Evolutionary conservation across 2,888 invertebrate genomes (phyloP), one percentile per base, ranked within the genome.

Genomic region (Trilocha varians): DNA sequence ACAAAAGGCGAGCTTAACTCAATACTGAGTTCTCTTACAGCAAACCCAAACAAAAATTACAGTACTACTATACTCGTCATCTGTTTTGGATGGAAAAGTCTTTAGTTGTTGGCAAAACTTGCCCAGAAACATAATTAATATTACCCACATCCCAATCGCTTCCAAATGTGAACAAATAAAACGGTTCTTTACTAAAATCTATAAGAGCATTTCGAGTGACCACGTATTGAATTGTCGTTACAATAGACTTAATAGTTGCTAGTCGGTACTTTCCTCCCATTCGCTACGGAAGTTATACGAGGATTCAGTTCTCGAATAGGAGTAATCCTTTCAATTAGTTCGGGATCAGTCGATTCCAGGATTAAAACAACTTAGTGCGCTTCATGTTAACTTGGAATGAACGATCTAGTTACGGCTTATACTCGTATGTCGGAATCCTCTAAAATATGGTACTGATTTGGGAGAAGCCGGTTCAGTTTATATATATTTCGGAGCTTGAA

Each of bases 251-350:
- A 1, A 11, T 25, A 25, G 25, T 5, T 11, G 11, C 25, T 25
- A 25, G 25, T n/a, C n/a, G n/a, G n/a, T 25, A 25, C 25, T 25
- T 25, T 25, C 11, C 25, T 25, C 8, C 25, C 11, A 25, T 25
- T 25, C 11, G 25, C 1, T 9, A 25, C 1, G 25, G 25, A 25
- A 25, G 25, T 25, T 25, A 25, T 25, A 25, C 25, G 25, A 25
- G 25, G 11, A 25, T 25, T 25, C 25, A 25, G 25, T 25, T 3
- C 3, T 25, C 52, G 57, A 53, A 59, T 54, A 49, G 50, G 55
- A 57, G 59, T 70, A 70, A 73, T 68, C 71, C 63, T 61, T 62
- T 65, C 68, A 66, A 74, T 74, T 73, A 73, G 64, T 60, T 56
- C 45, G 47, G 65, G 70, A 72, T 75, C 70, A 69, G 68, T 59